phyloP scores from a whole-genome alignment of 2,113 vertebrate genomes.

The Notechis scutatus region DNA sequence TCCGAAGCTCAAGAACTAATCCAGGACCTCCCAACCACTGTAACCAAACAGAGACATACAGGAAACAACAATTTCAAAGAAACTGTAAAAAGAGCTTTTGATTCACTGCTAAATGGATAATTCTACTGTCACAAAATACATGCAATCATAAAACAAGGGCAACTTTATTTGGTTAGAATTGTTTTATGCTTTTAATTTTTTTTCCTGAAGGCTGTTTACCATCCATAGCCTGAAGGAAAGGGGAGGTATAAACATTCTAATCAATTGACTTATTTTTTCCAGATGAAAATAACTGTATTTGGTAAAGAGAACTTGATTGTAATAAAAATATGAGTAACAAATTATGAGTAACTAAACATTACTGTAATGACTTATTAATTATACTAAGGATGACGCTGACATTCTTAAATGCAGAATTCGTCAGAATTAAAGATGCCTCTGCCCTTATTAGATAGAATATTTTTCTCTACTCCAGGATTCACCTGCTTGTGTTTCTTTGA shows the following conservation, averaged over 20 bases:
- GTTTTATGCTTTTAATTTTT: neutral
- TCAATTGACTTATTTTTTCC: neutral
- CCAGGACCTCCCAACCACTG: neutral
- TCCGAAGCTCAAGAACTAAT: neutral
- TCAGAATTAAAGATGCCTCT: neutral
- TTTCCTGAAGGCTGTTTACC: neutral
- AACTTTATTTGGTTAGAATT: neutral
- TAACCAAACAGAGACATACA: neutral
- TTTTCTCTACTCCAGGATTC: neutral
- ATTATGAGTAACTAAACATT: neutral
- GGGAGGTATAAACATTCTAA: neutral
- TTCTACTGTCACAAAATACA: neutral
- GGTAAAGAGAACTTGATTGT: neutral
- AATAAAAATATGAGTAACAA: neutral
- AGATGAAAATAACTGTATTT: neutral
- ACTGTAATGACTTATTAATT: neutral
- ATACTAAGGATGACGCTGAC: neutral
- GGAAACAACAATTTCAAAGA: neutral
- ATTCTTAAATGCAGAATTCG: neutral
- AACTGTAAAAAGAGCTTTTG: neutral
- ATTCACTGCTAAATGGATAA: neutral
- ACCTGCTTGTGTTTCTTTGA: neutral
- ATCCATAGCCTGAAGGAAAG: neutral
- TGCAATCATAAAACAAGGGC: neutral
- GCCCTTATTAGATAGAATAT: neutral